These are phyloP conservation scores for Rhabdomys dilectus DNA, from an alignment of 2,113 vertebrate species.

Conservation along the genomic window DNA sequence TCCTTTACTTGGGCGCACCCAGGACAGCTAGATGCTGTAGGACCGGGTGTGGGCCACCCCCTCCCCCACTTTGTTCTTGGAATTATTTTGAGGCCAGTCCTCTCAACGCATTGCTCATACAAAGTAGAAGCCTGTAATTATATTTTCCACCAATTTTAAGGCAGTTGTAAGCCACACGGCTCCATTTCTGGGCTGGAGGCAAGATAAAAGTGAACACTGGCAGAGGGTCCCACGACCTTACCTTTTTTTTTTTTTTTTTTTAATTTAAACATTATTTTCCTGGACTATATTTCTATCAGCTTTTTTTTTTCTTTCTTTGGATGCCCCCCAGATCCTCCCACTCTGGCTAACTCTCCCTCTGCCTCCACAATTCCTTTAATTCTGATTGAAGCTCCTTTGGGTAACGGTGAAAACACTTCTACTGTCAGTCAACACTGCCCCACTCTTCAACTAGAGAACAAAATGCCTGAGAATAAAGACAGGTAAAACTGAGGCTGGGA, in stretches of 20 bases:
- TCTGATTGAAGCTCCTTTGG: background rate
- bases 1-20: background rate
- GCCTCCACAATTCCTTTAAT: background rate
- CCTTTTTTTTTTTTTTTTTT: background rate
- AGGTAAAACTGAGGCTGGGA: background rate
- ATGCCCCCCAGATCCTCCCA: background rate
- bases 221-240: background rate
- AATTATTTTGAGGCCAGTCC: background rate
- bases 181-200: background rate
- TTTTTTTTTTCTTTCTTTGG: background rate
- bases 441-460: background rate
- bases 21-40: background rate
- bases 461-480: background rate
- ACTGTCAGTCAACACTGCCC: background rate
- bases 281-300: background rate
- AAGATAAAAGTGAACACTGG: rapidly evolving
- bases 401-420: background rate
- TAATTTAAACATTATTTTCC: background rate
- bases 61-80: background rate
- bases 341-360: background rate
- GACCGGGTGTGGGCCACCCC: rapidly evolving
- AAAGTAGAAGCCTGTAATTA: background rate
- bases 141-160: background rate
- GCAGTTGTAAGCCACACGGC: rapidly evolving
- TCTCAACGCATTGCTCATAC: background rate